Evolutionary conservation across 2,113 vertebrate genomes (phyloP).

Genomic region (Saguinus midas): DNA sequence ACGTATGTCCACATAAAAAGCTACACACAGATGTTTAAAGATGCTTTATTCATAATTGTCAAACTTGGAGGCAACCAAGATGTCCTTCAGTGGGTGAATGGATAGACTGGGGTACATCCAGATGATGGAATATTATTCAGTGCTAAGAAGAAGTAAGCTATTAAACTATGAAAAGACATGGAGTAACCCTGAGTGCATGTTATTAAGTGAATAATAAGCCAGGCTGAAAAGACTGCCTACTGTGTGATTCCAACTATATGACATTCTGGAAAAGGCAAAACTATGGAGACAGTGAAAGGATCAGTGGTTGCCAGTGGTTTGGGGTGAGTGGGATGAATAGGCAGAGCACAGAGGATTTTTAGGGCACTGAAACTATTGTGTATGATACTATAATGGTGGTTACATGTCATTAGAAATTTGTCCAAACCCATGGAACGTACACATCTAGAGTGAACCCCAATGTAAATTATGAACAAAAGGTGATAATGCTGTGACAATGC

Average conservation of each 20-base stretch:
- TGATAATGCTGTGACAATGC: neutral
- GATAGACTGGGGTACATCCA: neutral
- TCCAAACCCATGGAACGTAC: neutral
- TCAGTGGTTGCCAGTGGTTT: neutral
- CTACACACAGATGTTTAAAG: neutral
- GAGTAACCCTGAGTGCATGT: neutral
- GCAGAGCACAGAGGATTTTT: neutral
- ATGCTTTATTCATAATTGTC: neutral
- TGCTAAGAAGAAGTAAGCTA: neutral
- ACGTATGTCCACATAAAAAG: neutral
- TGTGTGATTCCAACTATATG: neutral
- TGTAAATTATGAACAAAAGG: neutral
- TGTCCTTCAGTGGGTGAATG: neutral
- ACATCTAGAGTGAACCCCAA: neutral
- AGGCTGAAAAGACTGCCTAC: neutral
- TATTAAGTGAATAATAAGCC: neutral
- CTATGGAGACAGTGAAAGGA: neutral
- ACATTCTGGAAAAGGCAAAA: slow-evolving; percentile 9
- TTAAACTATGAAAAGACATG: neutral
- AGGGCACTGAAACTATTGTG: neutral
- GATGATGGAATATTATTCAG: neutral
- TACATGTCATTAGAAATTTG: neutral
- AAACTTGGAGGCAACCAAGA: neutral
- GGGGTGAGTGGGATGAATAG: neutral
- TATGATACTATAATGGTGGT: neutral